Percentiles rank a stretch among this genome's conserved stretches.
These are phyloP conservation scores for Lycaena phlaeas DNA, from an alignment of 2,888 invertebrate genomes.

Conservation along the genomic window DNA sequence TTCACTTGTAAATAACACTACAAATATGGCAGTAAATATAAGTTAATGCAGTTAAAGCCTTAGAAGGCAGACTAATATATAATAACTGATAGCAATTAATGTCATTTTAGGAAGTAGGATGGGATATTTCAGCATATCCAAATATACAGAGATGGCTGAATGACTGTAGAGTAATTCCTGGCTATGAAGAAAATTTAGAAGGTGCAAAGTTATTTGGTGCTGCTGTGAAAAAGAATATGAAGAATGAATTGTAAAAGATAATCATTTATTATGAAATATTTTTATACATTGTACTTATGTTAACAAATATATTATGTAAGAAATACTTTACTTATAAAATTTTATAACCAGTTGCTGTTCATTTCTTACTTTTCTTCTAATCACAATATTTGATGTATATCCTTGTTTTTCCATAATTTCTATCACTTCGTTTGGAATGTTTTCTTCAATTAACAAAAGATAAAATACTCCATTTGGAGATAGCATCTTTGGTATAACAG, in stretches of 20 bases:
- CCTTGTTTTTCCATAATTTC: slow-evolving; percentile 69
- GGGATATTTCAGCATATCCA: slow-evolving; percentile 69
- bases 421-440: slow-evolving; percentile 83
- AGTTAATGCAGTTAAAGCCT: too few relatives aligned
- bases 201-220: slow-evolving; percentile 74
- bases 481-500: slow-evolving; percentile 78
- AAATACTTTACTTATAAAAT: slow-evolving; percentile 36
- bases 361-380: slow-evolving; percentile 85
- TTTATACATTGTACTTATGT: slow-evolving; percentile 12
- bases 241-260: slow-evolving; percentile 22
- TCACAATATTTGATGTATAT: slow-evolving; percentile 75
- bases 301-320: slow-evolving; percentile 16
- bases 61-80: too few relatives aligned
- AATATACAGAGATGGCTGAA: slow-evolving; percentile 75
- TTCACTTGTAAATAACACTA: too few relatives aligned
- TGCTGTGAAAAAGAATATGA: slow-evolving; percentile 67
- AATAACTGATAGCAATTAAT: too few relatives aligned
- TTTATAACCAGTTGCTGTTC: slow-evolving; percentile 90
- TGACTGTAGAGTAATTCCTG: slow-evolving; percentile 70
- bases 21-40: too few relatives aligned
- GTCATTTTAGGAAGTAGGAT: slow-evolving; percentile 75
- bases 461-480: slow-evolving; percentile 87
- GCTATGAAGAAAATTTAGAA: slow-evolving; percentile 71
- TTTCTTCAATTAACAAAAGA: slow-evolving; percentile 90
- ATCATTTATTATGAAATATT: slow-evolving; percentile 14